Evolutionary conservation across 2,797 vertebrate species (phyloP).

Genomic region (Scleropages formosus): DNA sequence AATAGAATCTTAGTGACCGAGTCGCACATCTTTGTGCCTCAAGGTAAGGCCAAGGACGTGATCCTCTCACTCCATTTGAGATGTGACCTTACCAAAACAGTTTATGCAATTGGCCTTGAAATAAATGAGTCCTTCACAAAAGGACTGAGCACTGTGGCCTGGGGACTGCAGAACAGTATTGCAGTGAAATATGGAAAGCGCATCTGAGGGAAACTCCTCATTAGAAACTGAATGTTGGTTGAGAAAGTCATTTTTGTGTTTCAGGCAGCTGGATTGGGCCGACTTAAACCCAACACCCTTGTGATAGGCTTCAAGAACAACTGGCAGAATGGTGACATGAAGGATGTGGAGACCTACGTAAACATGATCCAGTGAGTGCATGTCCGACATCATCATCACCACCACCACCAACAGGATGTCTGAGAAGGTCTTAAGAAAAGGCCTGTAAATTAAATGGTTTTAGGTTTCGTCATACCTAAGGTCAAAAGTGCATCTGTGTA

Average conservation of each 20-base stretch:
- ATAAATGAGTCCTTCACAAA: background rate
- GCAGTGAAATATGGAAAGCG: too few relatives aligned
- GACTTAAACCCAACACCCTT: constrained; percentile 91
- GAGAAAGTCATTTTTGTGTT: background rate
- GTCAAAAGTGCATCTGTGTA: background rate
- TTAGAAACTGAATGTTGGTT: background rate
- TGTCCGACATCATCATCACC: background rate
- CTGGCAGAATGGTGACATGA: constrained; percentile 89
- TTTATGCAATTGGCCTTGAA: background rate
- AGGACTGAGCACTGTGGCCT: background rate
- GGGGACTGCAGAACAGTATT: too few relatives aligned
- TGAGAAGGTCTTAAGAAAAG: background rate
- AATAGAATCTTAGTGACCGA: background rate
- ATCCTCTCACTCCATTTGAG: background rate
- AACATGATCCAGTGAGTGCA: constrained; percentile 93
- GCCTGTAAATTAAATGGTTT: background rate
- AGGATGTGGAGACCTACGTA: constrained; percentile 92
- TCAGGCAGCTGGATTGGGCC: constrained; percentile 91
- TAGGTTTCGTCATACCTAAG: background rate
- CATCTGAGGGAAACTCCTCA: background rate
- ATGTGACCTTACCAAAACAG: background rate
- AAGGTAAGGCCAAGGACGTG: background rate
- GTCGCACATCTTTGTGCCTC: background rate
- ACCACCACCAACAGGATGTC: background rate
- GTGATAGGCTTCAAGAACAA: constrained; percentile 96